phyloP scores from a whole-genome alignment of 2,113 vertebrate genomes.

The Xiphophorus couchianus region DNA sequence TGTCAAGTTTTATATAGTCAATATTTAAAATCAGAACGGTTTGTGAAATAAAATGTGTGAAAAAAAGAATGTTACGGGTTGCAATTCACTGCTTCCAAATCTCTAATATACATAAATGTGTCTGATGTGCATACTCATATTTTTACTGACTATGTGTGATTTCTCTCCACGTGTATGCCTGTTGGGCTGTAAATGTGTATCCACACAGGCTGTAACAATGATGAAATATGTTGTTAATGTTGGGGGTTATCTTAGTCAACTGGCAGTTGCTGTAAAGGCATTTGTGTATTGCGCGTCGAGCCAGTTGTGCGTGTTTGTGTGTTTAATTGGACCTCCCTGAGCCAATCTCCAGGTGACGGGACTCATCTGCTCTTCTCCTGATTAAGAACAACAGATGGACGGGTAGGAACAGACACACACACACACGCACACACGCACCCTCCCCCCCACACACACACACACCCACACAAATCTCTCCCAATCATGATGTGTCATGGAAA shows the following conservation, averaged over 20 bases:
- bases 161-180: conserved; percentile 9
- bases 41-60: conserved; percentile 11
- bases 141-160: not conserved
- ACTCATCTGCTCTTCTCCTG: conserved; percentile 75
- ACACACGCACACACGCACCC: not conserved
- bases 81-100: not conserved
- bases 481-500: conserved; percentile 36
- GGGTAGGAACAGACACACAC: conserved; percentile 38
- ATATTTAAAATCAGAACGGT: not conserved
- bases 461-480: conserved; percentile 15
- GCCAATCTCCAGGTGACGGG: conserved; percentile 75
- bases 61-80: not conserved
- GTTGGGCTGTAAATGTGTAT: conserved; percentile 20
- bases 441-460: not conserved
- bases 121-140: not conserved
- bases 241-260: conserved; percentile 56
- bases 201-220: conserved; percentile 50
- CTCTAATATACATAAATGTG: conserved; percentile 9
- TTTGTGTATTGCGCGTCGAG: conserved; percentile 17
- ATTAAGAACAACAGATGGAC: conserved; percentile 81
- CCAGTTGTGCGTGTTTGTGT: conserved; percentile 38
- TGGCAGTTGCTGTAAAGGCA: conserved; percentile 53
- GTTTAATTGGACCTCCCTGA: conserved; percentile 77
- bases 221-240: conserved; percentile 61
- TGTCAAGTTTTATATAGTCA: conserved; percentile 6